Conservation (phyloP, 2,888 invertebrate species). For the Xylota sylvarum region DNA sequence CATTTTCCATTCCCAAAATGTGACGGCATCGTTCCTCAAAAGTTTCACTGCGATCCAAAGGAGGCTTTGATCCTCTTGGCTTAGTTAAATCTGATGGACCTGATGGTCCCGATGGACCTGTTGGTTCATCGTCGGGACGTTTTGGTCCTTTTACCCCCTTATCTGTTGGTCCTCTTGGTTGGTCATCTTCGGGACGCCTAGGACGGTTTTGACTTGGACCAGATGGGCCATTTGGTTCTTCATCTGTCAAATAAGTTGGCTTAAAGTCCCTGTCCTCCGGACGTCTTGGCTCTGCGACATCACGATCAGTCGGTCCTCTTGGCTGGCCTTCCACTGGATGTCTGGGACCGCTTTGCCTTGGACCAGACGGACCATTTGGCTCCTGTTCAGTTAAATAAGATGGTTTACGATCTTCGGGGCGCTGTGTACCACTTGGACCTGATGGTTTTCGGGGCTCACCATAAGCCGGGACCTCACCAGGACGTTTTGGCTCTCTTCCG, state of each 20-base stretch:
- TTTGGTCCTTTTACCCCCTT: not conserved
- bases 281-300: not conserved
- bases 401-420: not conserved
- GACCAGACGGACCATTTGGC: not conserved
- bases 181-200: slow-evolving; percentile 9
- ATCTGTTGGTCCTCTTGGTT: not conserved
- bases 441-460: slow-evolving; percentile 2
- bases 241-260: no score
- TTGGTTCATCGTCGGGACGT: slow-evolving; percentile 21
- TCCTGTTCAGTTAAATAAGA: not conserved
- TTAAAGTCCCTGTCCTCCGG: not conserved
- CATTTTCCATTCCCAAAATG: slow-evolving; percentile 87
- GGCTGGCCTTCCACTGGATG: slow-evolving; percentile 15
- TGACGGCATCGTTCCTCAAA: slow-evolving; percentile 90
- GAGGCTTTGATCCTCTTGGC: slow-evolving; percentile 86
- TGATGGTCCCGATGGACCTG: slow-evolving; percentile 74
- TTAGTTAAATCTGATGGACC: slow-evolving; percentile 60
- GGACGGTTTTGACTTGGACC: not conserved
- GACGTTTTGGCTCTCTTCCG: not conserved
- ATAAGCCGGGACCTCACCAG: not conserved
- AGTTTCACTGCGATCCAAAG: slow-evolving; percentile 88
- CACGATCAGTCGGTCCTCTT: not conserved
- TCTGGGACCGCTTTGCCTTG: not conserved
- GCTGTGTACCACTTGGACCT: not conserved
- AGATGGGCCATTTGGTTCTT: no score